A percentile compares a stretch with the other conserved stretches of the same genome.
phyloP scores from a whole-genome alignment of 2,797 vertebrate species.

The Coregonus ussuriensis region DNA sequence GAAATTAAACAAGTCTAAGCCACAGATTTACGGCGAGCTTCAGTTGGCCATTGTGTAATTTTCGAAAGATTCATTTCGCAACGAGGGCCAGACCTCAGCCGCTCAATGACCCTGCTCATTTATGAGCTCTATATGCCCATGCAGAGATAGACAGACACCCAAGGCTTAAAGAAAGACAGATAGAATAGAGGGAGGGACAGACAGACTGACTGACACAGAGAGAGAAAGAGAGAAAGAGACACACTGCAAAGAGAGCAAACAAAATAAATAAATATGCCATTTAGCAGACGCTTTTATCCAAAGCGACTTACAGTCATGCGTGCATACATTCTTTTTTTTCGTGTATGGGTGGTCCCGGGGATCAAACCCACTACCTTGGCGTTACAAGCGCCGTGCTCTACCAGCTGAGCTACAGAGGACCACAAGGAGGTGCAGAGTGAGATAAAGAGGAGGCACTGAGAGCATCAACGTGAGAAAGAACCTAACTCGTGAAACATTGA shows the following conservation, averaged over 20 bases:
- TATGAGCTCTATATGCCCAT: background rate
- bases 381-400: too few species aligned
- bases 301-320: too few species aligned
- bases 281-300: too few species aligned
- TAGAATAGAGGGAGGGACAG: background rate
- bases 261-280: too few species aligned
- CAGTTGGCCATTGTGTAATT: conserved; percentile 17
- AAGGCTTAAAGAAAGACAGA: background rate
- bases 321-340: too few species aligned
- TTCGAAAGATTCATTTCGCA: conserved; percentile 30
- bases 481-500: background rate
- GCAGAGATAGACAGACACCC: background rate
- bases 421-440: background rate
- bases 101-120: conserved; percentile 5
- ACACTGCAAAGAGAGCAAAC: background rate
- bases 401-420: background rate
- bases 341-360: too few species aligned
- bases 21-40: conserved; percentile 18
- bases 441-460: conserved; percentile 6
- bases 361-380: too few species aligned
- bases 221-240: background rate
- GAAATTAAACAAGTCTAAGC: conserved; percentile 18
- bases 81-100: conserved; percentile 2
- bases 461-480: background rate
- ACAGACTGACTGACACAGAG: background rate